Evolutionary conservation across 2,888 invertebrate genomes (phyloP).

Genomic region (Agonopterix heracliana): DNA sequence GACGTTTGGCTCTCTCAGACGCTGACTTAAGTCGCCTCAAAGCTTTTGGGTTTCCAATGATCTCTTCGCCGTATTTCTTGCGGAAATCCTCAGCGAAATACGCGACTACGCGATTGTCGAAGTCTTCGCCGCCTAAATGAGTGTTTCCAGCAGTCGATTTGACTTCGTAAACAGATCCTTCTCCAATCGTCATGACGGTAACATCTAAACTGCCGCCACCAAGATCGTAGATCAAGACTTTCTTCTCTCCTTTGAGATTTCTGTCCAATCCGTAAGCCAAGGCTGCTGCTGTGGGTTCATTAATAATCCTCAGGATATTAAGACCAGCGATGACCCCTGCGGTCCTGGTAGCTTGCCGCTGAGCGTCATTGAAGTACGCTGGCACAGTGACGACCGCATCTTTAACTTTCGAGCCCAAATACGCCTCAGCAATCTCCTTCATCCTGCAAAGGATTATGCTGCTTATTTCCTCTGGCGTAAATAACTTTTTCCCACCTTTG

Average conservation of each 20-base stretch:
- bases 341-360: constrained; percentile 45
- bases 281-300: constrained; percentile 57
- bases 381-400: constrained; percentile 59
- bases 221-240: constrained; percentile 50
- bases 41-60: constrained; percentile 29
- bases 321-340: constrained; percentile 51
- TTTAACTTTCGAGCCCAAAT: constrained; percentile 38
- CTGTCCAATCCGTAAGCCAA: constrained; percentile 46
- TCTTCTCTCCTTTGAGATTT: constrained; percentile 28
- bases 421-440: constrained; percentile 47
- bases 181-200: constrained; percentile 40
- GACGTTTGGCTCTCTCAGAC: constrained; percentile 45
- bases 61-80: constrained; percentile 35
- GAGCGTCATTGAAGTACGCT: constrained; percentile 52
- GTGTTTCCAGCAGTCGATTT: constrained; percentile 47
- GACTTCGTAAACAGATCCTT: constrained; percentile 43
- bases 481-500: constrained; percentile 35
- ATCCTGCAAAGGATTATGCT: constrained; percentile 52
- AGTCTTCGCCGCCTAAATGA: constrained; percentile 53
- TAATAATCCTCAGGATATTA: constrained; percentile 45
- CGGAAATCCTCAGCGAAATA: constrained; percentile 51
- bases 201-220: constrained; percentile 59
- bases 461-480: constrained; percentile 54
- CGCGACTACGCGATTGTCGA: constrained; percentile 51
- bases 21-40: constrained; percentile 40